A percentile compares a stretch with the other conserved stretches of the same genome.
Evolutionary conservation across 2,113 vertebrate genomes (phyloP).

Genomic region (Chamaea fasciata): DNA sequence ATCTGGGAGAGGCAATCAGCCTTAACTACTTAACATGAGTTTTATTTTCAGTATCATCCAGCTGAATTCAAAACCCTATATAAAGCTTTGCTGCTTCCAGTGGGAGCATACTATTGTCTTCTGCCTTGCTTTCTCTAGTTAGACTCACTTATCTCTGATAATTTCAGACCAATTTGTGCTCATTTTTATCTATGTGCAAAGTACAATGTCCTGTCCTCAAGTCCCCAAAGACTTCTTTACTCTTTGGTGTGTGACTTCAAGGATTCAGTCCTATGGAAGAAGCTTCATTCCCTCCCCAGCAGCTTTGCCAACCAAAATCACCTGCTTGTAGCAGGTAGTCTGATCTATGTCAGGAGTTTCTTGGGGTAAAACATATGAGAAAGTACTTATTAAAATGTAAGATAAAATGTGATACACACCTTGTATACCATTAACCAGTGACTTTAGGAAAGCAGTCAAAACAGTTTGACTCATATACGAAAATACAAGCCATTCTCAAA

Average conservation of each 20-base stretch:
- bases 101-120: not conserved
- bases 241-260: not conserved
- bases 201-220: not conserved
- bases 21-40: not conserved
- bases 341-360: not conserved
- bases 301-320: not conserved
- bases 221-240: not conserved
- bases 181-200: not conserved
- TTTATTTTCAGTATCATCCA: conserved; percentile 23
- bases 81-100: not conserved
- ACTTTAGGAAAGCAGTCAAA: not conserved
- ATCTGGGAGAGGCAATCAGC: conserved; percentile 1
- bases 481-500: not conserved
- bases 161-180: not conserved
- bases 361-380: not conserved
- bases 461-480: not conserved
- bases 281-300: not conserved
- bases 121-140: not conserved
- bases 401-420: not conserved
- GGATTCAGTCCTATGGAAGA: not conserved
- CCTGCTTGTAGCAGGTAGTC: not conserved
- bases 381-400: not conserved
- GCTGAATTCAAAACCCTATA: not conserved
- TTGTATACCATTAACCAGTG: not conserved
- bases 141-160: not conserved